Base-by-base conservation (phyloP, 2,113 vertebrate genomes). In the Larimichthys polyactis region DNA sequence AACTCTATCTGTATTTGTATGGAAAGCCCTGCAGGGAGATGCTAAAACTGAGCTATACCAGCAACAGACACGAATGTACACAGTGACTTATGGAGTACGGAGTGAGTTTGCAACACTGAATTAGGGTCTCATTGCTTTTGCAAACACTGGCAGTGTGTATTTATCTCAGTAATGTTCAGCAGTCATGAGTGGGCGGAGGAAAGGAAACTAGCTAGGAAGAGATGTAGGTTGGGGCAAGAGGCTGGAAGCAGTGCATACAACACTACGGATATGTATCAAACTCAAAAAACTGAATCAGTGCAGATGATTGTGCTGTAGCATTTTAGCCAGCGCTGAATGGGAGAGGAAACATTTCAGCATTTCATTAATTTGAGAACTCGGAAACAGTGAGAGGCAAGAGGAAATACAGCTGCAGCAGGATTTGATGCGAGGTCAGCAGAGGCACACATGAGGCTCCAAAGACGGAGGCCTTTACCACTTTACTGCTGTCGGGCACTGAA, bases 371-470 rank as follows among this genome's bases (percentile, higher is more conserved):
- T 51, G 29, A 68, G 27, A 55, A 22, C 74, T 24, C 75, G 78
- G 48, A 48, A 74, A 72, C 43, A 57, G 48, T 60, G 11, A 16
- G 52, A 82, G 32, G 48, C 57, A 65, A 36, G 69, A 70, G 16
- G 5, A 79, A 51, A 46, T 40, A 14, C 55, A 80, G 71, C 27
- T 87, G 71, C 3, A 63, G 70, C 15, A 12, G 49, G 54, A 79
- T 79, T 75, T 86, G 63, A 85, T 80, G 49, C 65, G 66, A 59
- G 79, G 75, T 73, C 83, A 83, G 63, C 44, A 20, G 49, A 76
- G 29, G 60, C 52, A 79, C 71, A 67, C 2, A 49, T 63, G 7
- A 62, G 76, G 55, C 79, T 85, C 62, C 49, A 78, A 78, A 75
- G 32, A 65, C 72, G 17, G 40, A 79, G 46, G 71, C 24, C 68